phyloP scores from a whole-genome alignment of 2,113 vertebrate species.

The Turnix velox region DNA sequence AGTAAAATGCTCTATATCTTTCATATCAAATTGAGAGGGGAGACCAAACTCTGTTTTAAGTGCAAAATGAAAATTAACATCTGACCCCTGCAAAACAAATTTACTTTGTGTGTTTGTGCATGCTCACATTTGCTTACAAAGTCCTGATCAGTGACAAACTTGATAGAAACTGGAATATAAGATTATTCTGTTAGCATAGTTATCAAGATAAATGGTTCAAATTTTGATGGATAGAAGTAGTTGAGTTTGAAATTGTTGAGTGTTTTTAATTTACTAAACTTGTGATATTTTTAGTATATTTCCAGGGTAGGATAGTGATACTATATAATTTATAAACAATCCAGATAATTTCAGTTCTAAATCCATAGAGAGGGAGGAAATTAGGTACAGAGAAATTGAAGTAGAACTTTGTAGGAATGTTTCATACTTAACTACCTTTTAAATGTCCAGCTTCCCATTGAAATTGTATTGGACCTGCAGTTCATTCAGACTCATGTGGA shows the following conservation, averaged over 20 bases:
- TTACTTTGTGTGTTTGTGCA: background rate
- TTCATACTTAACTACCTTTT: background rate
- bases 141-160: background rate
- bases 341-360: background rate
- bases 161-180: background rate
- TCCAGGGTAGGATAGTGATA: background rate
- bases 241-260: background rate
- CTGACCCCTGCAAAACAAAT: background rate
- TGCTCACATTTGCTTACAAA: background rate
- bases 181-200: background rate
- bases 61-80: background rate
- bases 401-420: background rate
- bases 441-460: background rate
- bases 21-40: background rate
- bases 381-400: background rate
- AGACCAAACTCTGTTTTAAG: background rate
- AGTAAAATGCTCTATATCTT: background rate
- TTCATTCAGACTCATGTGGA: rapidly evolving
- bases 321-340: background rate
- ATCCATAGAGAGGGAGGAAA: background rate
- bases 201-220: background rate
- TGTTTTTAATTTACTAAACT: background rate
- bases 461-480: background rate
- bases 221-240: background rate
- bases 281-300: background rate